Conservation (phyloP, 2,113 vertebrate species). For the Progne subis region DNA sequence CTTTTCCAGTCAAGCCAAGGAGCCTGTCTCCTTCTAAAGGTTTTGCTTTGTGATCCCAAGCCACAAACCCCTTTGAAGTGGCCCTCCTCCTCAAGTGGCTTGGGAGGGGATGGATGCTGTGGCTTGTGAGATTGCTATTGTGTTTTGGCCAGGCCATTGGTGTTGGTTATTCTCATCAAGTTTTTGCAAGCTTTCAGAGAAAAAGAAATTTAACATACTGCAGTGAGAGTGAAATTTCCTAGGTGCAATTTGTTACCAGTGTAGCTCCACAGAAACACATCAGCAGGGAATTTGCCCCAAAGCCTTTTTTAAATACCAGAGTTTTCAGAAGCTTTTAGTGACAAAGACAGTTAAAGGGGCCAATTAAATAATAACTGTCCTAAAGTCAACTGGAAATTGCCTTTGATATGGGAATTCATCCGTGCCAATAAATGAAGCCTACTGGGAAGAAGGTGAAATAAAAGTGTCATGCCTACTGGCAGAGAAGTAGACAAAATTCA, state of each 20-base stretch:
- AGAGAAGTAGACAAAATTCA: constrained; percentile 1
- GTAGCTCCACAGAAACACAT: background rate
- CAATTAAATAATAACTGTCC: constrained; percentile 41
- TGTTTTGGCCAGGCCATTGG: background rate
- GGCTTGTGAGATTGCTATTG: background rate
- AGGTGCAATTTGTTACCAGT: background rate
- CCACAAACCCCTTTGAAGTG: background rate
- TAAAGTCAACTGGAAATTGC: constrained; percentile 31
- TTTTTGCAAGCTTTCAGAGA: background rate
- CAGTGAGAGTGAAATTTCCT: background rate
- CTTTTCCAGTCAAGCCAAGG: background rate
- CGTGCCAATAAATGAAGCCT: background rate
- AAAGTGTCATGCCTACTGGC: background rate
- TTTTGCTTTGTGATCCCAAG: background rate
- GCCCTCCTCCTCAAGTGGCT: background rate
- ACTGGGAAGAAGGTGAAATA: constrained; percentile 1
- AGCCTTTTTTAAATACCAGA: background rate
- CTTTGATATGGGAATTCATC: constrained; percentile 21
- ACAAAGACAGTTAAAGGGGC: background rate
- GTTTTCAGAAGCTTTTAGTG: constrained; percentile 14
- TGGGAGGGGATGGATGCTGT: background rate
- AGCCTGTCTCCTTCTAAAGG: background rate
- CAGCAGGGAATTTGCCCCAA: background rate
- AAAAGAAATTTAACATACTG: background rate
- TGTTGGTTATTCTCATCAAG: background rate